phyloP scores from a whole-genome alignment of 2,113 vertebrate species.

The Carassius auratus region DNA sequence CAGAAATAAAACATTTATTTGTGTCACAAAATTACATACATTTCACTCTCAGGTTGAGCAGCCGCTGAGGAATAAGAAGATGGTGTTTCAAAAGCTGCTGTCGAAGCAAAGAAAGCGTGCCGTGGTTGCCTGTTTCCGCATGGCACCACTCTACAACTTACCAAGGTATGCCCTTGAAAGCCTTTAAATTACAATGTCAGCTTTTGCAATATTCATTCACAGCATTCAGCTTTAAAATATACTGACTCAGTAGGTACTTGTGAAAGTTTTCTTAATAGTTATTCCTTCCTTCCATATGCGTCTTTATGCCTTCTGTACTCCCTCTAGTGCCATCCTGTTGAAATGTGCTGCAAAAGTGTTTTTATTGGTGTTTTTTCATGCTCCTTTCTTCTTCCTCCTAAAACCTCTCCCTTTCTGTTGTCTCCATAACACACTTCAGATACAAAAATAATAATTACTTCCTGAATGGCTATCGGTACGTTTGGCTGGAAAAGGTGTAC shows the following conservation, averaged over 20 bases:
- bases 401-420: conserved; percentile 78
- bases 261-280: conserved; percentile 45
- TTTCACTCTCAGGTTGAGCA: conserved; percentile 85
- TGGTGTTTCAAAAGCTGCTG: conserved; percentile 91
- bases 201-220: conserved; percentile 51
- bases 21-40: neutral
- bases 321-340: conserved; percentile 61
- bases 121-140: conserved; percentile 97
- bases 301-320: conserved; percentile 17
- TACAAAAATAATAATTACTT: conserved; percentile 99
- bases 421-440: conserved; percentile 93
- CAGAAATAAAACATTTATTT: neutral
- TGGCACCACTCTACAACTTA: conserved; percentile 96
- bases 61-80: conserved; percentile 93
- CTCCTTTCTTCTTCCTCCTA: conserved; percentile 66
- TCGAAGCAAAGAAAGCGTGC: conserved; percentile 98
- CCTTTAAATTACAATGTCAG: neutral
- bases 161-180: conserved; percentile 82
- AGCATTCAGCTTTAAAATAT: conserved; percentile 54
- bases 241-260: neutral
- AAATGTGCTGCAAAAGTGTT: conserved; percentile 5
- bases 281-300: conserved; percentile 49
- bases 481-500: conserved; percentile 99
- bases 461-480: conserved; percentile 99
- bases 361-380: conserved; percentile 22